A percentile compares a stretch with the other conserved stretches of the same genome.
These are phyloP conservation scores for Emys orbicularis DNA, from an alignment of 2,797 vertebrate species.

Conservation along the genomic window DNA sequence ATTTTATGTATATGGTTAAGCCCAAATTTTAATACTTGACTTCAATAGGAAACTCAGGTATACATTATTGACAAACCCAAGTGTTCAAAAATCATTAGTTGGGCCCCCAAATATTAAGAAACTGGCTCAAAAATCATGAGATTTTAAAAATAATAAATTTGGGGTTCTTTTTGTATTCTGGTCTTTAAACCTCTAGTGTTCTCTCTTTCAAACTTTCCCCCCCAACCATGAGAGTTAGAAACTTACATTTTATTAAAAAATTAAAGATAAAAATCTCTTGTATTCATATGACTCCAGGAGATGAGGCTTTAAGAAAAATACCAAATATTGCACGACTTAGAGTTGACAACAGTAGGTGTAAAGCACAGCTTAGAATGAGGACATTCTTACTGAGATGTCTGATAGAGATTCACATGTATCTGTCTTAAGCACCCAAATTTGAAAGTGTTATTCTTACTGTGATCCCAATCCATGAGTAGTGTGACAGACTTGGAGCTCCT, in stretches of 20 bases:
- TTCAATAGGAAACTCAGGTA: not conserved
- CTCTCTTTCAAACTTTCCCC: not conserved
- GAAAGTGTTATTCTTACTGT: not conserved
- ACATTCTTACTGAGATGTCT: too few species aligned
- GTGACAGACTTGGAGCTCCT: not conserved
- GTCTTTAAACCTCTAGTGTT: not conserved
- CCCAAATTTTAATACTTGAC: not conserved
- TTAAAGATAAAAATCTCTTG: too few species aligned
- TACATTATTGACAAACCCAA: not conserved
- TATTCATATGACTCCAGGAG: too few species aligned
- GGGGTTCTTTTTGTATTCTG: not conserved
- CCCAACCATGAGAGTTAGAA: not conserved
- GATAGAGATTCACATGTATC: too few species aligned
- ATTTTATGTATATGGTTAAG: not conserved
- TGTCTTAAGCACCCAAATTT: not conserved
- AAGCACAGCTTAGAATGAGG: too few species aligned
- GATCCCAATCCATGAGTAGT: accelerated
- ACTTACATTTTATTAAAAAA: not conserved
- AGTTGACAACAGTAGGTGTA: too few species aligned
- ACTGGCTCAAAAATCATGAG: not conserved
- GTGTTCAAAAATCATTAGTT: not conserved
- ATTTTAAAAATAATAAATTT: not conserved
- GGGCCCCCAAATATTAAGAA: not conserved
- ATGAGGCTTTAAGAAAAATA: not conserved
- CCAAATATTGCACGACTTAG: not conserved